Base-by-base conservation (phyloP, 2,888 invertebrate species). In the Cephonodes hylas region DNA sequence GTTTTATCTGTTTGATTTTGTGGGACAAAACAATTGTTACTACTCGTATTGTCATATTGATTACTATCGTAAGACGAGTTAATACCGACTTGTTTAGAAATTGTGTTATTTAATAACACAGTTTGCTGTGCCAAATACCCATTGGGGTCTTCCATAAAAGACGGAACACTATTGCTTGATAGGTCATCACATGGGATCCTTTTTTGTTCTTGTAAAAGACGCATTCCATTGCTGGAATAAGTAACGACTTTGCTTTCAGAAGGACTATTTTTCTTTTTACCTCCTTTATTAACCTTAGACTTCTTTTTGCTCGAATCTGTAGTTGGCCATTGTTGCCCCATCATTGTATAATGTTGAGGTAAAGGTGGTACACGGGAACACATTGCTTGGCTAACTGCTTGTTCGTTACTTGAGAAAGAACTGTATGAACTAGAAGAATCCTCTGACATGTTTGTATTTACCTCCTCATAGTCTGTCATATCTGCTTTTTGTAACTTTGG, bases 101-200 rank as follows among this genome's bases (percentile, higher is more conserved):
- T 97, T 8, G 96, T 97, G 78, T 95, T 97, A 78, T 97, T 97
- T 59, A 98, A 86, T 69, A 98, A 85, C 31, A 96, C 96, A 0
- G 98, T 97, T 84, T 98, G 98, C 75, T 98, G 97, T 4, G 97
- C 97, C 71, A 98, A 90, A 86, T 97, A 98, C 2, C 97, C 98
- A 76, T 96, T 96, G 0, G 98, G 97, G 85, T 98, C 97, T 71
- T 98, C 98, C 93, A 98, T 95, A 81, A 97, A 98, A 34, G 97
- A 97, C 1, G 97, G 97, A 67, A 94, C 88, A 66, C 93, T 93
- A 67, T 94, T 94, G 70, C 83, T 85, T 27, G 93, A 84, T 63
- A 85, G 79, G 64, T 93, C 86, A 65, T 93, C 93, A 66, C 89
- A 88, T 6, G 86, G 83, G 73, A 91, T 90, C 59, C 76, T 80